phyloP scores from a whole-genome alignment of 2,888 invertebrate genomes.

The Xanthorhoe designata region DNA sequence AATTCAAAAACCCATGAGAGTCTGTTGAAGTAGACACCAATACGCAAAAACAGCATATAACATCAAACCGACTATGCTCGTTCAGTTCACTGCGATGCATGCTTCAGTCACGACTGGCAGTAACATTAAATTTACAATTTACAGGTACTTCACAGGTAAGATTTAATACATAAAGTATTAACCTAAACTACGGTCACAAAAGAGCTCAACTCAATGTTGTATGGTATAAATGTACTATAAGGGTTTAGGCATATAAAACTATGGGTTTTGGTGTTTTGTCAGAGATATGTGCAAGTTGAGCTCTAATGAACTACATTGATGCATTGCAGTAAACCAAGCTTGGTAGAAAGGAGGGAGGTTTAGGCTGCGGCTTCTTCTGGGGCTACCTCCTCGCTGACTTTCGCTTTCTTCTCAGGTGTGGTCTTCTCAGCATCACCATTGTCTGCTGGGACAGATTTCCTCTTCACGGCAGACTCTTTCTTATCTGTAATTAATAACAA shows the following conservation, averaged over 20 bases:
- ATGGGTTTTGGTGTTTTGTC: constrained; percentile 65
- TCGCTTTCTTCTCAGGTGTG: constrained; percentile 90
- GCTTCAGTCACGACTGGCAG: constrained; percentile 65
- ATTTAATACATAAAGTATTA: constrained; percentile 79
- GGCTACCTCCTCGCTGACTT: constrained; percentile 86
- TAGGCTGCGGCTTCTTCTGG: constrained; percentile 86
- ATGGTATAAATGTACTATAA: constrained; percentile 48
- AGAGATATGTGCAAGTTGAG: constrained; percentile 78
- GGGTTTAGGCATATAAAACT: constrained; percentile 59
- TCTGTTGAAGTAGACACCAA: constrained; percentile 74
- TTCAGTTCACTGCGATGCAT: constrained; percentile 83
- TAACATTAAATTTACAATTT: constrained; percentile 81
- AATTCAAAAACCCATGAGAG: constrained; percentile 73
- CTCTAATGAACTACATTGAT: constrained; percentile 73
- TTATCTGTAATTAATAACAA: constrained; percentile 66
- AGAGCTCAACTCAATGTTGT: constrained; percentile 75
- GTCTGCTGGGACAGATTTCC: constrained; percentile 88
- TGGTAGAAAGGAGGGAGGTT: constrained; percentile 53
- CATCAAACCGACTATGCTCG: constrained; percentile 62
- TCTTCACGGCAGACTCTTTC: constrained; percentile 86
- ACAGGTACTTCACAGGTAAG: constrained; percentile 84
- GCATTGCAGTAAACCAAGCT: constrained; percentile 84
- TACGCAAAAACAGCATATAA: constrained; percentile 78
- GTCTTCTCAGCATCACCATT: constrained; percentile 86
- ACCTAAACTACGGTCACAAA: constrained; percentile 75